Conservation (phyloP, 2,797 vertebrate species). For the Enteromius afrohamiltoni region DNA sequence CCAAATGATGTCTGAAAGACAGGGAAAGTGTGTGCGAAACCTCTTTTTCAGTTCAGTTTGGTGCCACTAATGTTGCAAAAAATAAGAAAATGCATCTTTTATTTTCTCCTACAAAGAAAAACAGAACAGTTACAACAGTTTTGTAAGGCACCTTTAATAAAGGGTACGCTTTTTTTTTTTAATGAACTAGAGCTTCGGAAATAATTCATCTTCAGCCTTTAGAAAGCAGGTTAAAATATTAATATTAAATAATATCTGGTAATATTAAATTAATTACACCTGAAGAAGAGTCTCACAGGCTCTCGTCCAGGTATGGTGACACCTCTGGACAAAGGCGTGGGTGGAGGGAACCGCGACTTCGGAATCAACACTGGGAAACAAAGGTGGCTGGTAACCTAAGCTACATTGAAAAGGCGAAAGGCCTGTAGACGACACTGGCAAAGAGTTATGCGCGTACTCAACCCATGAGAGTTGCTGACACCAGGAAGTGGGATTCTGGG, state of each 20-base stretch:
- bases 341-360: no score
- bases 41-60: conserved; percentile 1
- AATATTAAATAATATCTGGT: background rate
- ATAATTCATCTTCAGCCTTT: background rate
- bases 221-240: background rate
- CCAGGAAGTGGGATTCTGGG: no score
- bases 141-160: background rate
- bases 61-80: background rate
- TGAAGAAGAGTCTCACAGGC: no score
- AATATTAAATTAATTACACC: no score
- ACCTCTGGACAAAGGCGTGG: no score
- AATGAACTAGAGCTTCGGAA: background rate
- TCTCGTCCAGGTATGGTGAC: no score
- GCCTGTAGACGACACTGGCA: no score
- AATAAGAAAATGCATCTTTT: background rate
- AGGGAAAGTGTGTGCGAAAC: background rate
- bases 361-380: no score
- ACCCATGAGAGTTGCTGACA: no score
- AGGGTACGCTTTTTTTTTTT: background rate
- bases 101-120: background rate
- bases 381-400: no score
- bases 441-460: no score
- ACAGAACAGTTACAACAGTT: background rate
- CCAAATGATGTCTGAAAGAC: conserved; percentile 7
- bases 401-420: no score